Evolutionary conservation across 92 coral and sea anemone species (phyloP), one percentile per base, ranked within the genome.

Genomic region (Zoanthus sansibaricus): DNA sequence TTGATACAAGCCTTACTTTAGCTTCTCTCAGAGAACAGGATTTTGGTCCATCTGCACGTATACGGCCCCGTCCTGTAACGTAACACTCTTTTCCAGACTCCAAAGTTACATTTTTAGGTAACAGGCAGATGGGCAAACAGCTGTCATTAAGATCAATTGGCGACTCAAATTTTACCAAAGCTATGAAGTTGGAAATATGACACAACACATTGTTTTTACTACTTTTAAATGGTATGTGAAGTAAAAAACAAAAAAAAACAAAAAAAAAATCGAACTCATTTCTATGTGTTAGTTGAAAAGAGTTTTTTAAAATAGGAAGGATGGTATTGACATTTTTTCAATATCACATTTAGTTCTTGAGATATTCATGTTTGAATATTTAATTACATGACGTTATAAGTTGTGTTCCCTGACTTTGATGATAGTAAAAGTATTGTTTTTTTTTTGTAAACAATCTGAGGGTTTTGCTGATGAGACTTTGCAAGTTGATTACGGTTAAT

Each of bases 21-120:
- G 93, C 94, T 68, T 94, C 98, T 68, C 78, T 89, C 21, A 95
- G 91, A 17, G 78, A 67, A 21, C 87, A 82, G 49, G 94, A 94
- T 59, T 87, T 92, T 18, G 90, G 89, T 9, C 97, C 98, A 17
- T 68, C 44, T 9, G 25, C 14, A 25, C 78, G 75, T 67, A 87
- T 86, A 21, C 94, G 90, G 15, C 98, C 97, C 98, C 98, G 92
- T 44, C 98, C 98, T 21, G 97, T 89, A 4, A 95, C 93, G 82
- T 86, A 83, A 67, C 98, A 95, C 13, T 70, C 69, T 37, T 88
- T 85, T 64, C 93, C 94, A 17, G 92, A 87, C 61, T 16, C 71
- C 79, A 94, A 85, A 51, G 82, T 76, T 76, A 93, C 82, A 1
- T 74, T 85, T 69, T 75, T 68, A 37, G 90, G 90, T 33, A 92